A percentile compares a stretch with the other conserved stretches of the same genome.
Evolutionary conservation across 1,140 invertebrate species (phyloP).

Genomic region (Acromyrmex charruanus): DNA sequence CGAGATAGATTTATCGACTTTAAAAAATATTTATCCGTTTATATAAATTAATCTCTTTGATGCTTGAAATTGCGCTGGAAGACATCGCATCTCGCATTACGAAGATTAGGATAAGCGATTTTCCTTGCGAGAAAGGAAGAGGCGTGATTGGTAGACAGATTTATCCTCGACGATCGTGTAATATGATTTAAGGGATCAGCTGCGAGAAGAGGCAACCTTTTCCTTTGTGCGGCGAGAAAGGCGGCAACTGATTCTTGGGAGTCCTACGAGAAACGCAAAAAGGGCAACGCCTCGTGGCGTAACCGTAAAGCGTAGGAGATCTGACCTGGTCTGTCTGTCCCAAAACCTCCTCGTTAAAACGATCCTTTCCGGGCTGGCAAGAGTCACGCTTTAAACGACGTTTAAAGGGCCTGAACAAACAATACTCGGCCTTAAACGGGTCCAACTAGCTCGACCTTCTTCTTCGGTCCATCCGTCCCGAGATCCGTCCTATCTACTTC

Average conservation of each 20-base stretch:
- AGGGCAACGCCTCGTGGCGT: slow-evolving; percentile 70
- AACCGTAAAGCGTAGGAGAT: slow-evolving; percentile 60
- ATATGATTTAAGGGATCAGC: slow-evolving; percentile 69
- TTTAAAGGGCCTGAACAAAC: slow-evolving; percentile 76
- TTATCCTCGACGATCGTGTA: slow-evolving; percentile 58
- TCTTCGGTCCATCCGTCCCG: background rate
- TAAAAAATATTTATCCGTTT: slow-evolving; percentile 27
- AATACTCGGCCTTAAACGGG: slow-evolving; percentile 64
- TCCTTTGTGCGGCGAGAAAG: slow-evolving; percentile 51
- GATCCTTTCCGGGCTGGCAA: slow-evolving; percentile 75
- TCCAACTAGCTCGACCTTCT: slow-evolving; percentile 15
- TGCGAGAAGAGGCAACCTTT: slow-evolving; percentile 46
- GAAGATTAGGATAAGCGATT: slow-evolving; percentile 3
- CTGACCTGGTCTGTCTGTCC: slow-evolving; percentile 72
- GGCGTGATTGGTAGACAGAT: slow-evolving; percentile 13
- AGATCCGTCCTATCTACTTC: background rate
- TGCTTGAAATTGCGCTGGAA: background rate
- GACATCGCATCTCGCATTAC: background rate
- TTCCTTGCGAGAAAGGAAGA: slow-evolving; percentile 5
- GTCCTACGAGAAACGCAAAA: slow-evolving; percentile 28
- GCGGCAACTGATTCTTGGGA: slow-evolving; percentile 37
- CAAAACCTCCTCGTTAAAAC: slow-evolving; percentile 76
- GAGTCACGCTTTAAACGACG: slow-evolving; percentile 79
- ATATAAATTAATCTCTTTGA: background rate
- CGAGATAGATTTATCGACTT: slow-evolving; percentile 13